A percentile compares a stretch with the other conserved stretches of the same genome.
These are phyloP conservation scores for Pseudochromis fuscus DNA, from an alignment of 2,797 vertebrate species.

Conservation along the genomic window DNA sequence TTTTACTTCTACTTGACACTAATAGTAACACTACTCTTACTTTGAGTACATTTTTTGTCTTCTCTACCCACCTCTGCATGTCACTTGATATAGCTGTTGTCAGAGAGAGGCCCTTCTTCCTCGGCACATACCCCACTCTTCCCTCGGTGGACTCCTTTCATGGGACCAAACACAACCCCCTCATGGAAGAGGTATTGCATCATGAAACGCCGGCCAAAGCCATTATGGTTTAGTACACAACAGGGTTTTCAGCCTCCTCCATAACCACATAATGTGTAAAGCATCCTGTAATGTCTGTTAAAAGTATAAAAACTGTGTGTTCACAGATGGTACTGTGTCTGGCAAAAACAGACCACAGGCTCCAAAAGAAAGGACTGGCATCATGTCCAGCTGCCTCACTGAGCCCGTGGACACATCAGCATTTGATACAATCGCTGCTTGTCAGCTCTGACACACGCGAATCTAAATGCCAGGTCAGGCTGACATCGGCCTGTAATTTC, in stretches of 20 bases:
- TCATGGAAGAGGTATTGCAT: neutral
- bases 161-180: neutral
- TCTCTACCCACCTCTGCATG: too few relatives aligned
- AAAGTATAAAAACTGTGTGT: conserved; percentile 20
- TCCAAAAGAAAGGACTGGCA: conserved; percentile 43
- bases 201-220: neutral
- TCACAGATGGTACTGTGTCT: conserved; percentile 31
- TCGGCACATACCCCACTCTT: neutral
- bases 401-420: conserved; percentile 44
- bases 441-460: conserved; percentile 59
- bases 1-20: too few relatives aligned
- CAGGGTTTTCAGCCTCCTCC: conserved; percentile 8
- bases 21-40: too few relatives aligned
- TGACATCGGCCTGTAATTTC: conserved; percentile 65
- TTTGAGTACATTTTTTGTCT: too few relatives aligned
- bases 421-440: conserved; percentile 45
- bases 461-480: conserved; percentile 67
- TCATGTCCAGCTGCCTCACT: conserved; percentile 37
- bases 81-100: neutral
- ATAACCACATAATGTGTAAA: conserved; percentile 11
- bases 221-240: conserved; percentile 7
- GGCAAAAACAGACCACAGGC: conserved; percentile 18
- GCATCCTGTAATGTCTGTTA: conserved; percentile 20
- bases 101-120: neutral
- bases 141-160: neutral